Evolutionary conservation across 2,888 invertebrate genomes (phyloP).

Genomic region (Augochlorella aurata): DNA sequence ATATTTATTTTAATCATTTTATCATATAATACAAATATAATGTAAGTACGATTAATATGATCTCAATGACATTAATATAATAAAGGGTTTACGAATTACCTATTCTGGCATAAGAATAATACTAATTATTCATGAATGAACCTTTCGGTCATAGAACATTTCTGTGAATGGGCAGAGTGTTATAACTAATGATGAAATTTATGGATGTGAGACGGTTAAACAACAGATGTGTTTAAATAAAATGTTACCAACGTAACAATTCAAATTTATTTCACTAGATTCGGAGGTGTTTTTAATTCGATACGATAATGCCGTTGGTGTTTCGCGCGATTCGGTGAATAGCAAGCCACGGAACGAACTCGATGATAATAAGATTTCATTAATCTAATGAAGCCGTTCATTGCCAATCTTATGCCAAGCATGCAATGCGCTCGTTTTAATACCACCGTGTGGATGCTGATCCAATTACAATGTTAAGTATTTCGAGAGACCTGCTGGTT

Average conservation of each 20-base stretch:
- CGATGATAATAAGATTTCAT: constrained; percentile 28
- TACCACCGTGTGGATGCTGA: not conserved
- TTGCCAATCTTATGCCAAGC: not conserved
- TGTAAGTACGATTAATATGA: no score
- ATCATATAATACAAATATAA: no score
- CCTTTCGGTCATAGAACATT: no score
- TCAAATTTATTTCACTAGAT: not conserved
- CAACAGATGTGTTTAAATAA: not conserved
- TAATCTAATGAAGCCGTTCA: constrained; percentile 22
- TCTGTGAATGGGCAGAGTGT: no score
- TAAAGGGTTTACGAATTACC: no score
- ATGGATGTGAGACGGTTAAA: not conserved
- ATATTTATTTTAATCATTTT: no score
- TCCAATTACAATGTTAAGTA: not conserved
- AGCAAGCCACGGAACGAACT: not conserved
- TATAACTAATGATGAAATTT: no score
- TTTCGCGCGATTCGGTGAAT: not conserved
- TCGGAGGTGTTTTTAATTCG: not conserved
- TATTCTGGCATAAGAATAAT: no score
- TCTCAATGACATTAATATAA: no score
- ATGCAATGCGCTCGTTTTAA: constrained; percentile 20
- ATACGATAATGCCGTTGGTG: not conserved
- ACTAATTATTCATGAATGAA: no score
- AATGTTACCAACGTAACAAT: not conserved
- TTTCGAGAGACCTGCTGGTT: not conserved